Conservation (phyloP, 1,140 invertebrate species). For the Zaprionus inermis region DNA sequence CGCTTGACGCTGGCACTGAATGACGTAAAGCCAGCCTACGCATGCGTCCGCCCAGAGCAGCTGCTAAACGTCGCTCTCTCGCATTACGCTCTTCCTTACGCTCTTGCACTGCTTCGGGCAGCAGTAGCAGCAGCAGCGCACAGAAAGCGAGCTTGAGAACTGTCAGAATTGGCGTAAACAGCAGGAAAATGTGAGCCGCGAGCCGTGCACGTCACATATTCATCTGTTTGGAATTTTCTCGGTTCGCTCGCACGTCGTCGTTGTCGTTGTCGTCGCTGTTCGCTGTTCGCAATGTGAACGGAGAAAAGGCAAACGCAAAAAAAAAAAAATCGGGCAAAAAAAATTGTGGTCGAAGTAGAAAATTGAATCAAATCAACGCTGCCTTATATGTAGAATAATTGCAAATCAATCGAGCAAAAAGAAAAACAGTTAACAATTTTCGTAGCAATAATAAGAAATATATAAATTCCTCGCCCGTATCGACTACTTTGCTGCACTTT, state of each 20-base stretch:
- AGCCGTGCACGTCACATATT: constrained; percentile 60
- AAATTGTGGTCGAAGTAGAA: constrained; percentile 40
- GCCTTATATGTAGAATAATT: constrained; percentile 49
- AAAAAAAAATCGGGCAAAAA: constrained; percentile 21
- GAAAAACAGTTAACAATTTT: constrained; percentile 21
- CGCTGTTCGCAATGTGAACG: constrained; percentile 53
- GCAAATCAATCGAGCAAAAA: constrained; percentile 12
- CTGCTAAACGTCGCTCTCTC: constrained; percentile 13
- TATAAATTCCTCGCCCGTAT: neutral
- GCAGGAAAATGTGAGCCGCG: constrained; percentile 75
- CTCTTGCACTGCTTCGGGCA: constrained; percentile 3
- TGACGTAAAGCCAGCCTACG: constrained; percentile 68
- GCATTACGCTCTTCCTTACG: constrained; percentile 1
- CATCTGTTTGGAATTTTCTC: constrained; percentile 79
- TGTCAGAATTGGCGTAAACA: constrained; percentile 78
- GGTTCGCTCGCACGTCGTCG: constrained; percentile 50
- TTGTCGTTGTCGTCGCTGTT: too few relatives aligned
- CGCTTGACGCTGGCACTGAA: constrained; percentile 19
- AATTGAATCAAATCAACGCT: constrained; percentile 64
- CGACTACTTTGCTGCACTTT: constrained; percentile 44
- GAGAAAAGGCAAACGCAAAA: constrained; percentile 24
- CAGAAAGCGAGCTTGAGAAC: constrained; percentile 56
- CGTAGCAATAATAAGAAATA: neutral
- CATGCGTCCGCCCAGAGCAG: constrained; percentile 45
- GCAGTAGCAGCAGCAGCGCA: constrained; percentile 4